Base-by-base conservation (phyloP, 1,140 invertebrate genomes). In the Ctenoplectra terminalis region DNA sequence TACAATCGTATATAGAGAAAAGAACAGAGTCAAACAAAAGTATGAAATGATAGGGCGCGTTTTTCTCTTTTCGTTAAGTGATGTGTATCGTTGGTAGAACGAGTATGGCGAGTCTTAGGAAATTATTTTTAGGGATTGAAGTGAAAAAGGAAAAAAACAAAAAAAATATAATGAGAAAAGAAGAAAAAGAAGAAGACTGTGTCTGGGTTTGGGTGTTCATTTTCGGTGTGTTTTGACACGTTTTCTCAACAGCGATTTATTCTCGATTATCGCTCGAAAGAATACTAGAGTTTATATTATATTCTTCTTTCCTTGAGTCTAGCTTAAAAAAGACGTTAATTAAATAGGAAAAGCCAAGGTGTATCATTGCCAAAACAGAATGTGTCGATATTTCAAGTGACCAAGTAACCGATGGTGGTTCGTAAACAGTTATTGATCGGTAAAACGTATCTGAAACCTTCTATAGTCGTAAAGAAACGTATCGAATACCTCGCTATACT, bases 91-190 rank as follows among this genome's bases (percentile, higher is more conserved):
- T 46, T 26, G 66, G 66, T 69, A 23, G 29, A 69, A 69, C 43
- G 40, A 69, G 66, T 69, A 69, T 69, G 26, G 40, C 43, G 66
- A 69, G n/a, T n/a, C n/a, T n/a, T n/a, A n/a, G n/a, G n/a, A n/a
- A n/a, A n/a, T n/a, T n/a, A n/a, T n/a, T n/a, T n/a, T n/a, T n/a
- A n/a, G n/a, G n/a, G n/a, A n/a, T n/a, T n/a, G n/a, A n/a, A n/a
- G n/a, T n/a, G n/a, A n/a, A n/a, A n/a, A n/a, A n/a, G n/a, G n/a
- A n/a, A n/a, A n/a, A n/a, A n/a, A n/a, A n/a, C n/a, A n/a, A n/a
- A n/a, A n/a, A n/a, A n/a, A n/a, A n/a, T n/a, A n/a, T n/a, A n/a
- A n/a, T n/a, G n/a, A n/a, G n/a, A n/a, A n/a, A n/a, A n/a, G n/a
- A n/a, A n/a, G n/a, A n/a, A n/a, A n/a, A n/a, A n/a, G n/a, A n/a